Conservation (phyloP, 2,888 invertebrate species). For the Xestia rhomboidea region DNA sequence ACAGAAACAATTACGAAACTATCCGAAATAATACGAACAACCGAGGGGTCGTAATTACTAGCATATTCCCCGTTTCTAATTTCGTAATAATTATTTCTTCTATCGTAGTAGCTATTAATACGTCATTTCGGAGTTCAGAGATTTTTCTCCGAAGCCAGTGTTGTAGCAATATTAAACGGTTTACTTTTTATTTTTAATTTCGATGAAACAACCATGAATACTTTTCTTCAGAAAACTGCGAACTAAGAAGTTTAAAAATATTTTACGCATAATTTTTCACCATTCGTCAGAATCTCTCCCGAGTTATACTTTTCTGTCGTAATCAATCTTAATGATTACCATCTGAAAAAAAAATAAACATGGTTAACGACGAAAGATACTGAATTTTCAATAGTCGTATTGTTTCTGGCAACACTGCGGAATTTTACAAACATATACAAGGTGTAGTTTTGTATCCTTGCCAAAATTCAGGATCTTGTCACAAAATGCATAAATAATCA, state of each 20-base stretch:
- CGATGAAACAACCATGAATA: background rate
- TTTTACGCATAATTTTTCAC: conserved; percentile 21
- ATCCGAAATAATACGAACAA: conserved; percentile 17
- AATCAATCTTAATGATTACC: background rate
- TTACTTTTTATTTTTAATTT: background rate
- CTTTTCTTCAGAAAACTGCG: conserved; percentile 14
- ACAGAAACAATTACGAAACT: conserved; percentile 51
- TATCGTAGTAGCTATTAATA: conserved; percentile 24
- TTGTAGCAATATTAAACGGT: background rate
- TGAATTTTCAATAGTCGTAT: background rate
- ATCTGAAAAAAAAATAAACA: background rate
- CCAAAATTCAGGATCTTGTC: no score
- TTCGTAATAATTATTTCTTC: conserved; percentile 37
- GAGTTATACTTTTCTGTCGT: background rate
- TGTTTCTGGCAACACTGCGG: background rate
- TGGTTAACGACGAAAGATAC: background rate
- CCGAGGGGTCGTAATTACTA: conserved; percentile 41
- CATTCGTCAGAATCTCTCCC: background rate
- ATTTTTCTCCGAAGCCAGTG: background rate
- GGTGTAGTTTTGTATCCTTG: no score
- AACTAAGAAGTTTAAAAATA: conserved; percentile 34
- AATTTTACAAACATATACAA: background rate
- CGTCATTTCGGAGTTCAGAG: conserved; percentile 10
- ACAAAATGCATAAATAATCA: no score
- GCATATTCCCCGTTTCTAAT: conserved; percentile 28